phyloP scores from a whole-genome alignment of 2,797 vertebrate species.

The Adelosebastes latens region DNA sequence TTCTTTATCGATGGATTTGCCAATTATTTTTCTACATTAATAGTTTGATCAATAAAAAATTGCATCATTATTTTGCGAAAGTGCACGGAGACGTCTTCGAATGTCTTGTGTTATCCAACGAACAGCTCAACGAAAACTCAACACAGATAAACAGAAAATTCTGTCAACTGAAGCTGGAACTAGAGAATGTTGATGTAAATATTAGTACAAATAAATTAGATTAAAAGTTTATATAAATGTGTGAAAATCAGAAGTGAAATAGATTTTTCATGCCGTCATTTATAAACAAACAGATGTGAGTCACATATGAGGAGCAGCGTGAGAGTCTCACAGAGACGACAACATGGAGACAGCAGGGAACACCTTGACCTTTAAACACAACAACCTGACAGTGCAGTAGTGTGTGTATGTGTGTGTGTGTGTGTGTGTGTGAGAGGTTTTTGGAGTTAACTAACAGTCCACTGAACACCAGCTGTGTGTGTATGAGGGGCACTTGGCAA shows the following conservation, averaged over 20 bases:
- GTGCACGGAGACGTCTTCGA: background rate
- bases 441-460: background rate
- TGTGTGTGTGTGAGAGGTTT: background rate
- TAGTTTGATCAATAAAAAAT: no score
- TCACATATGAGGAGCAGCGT: background rate
- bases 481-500: slow-evolving; percentile 1
- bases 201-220: no score
- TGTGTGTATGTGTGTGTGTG: background rate
- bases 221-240: background rate
- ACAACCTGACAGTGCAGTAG: background rate
- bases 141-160: background rate
- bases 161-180: no score
- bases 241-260: background rate
- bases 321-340: background rate
- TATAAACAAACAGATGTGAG: background rate
- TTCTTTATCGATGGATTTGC: background rate
- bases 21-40: no score
- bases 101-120: background rate
- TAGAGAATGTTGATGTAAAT: no score
- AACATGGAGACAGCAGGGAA: background rate
- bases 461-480: slow-evolving; percentile 7
- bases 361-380: slow-evolving; percentile 12
- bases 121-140: background rate
- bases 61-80: background rate
- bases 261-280: background rate